Conservation (phyloP, 2,113 vertebrate species). For the Maccullochella peelii region DNA sequence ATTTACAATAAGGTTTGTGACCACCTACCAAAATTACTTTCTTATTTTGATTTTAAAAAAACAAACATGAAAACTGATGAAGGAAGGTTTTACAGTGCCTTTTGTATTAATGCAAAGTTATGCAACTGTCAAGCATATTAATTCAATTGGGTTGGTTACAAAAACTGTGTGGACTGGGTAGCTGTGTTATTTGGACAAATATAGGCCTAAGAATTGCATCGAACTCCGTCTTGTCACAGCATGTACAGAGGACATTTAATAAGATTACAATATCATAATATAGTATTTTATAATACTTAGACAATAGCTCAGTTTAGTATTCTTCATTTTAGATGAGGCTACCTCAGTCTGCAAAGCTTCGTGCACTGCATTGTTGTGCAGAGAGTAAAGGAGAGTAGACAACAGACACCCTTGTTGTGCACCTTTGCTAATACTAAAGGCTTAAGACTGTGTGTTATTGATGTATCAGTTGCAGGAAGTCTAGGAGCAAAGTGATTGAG, state of each 20-base stretch:
- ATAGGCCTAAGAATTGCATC: neutral
- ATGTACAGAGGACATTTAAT: neutral
- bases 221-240: neutral
- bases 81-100: neutral
- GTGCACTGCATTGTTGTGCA: neutral
- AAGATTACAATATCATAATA: neutral
- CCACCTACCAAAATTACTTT: neutral
- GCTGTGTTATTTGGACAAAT: neutral
- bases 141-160: neutral
- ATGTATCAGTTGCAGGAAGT: neutral
- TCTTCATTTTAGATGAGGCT: neutral
- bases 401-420: neutral
- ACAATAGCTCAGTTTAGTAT: neutral
- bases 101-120: neutral
- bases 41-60: neutral
- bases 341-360: neutral
- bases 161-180: neutral
- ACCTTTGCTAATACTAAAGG: conserved; percentile 3
- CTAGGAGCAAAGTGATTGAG: neutral
- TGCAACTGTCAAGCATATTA: neutral
- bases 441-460: neutral
- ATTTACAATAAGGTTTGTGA: neutral
- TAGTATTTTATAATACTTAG: neutral
- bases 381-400: neutral
- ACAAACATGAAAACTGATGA: neutral